phyloP scores from a whole-genome alignment of 92 coral and sea anemone genomes.

The Epizoanthus stellaris region DNA sequence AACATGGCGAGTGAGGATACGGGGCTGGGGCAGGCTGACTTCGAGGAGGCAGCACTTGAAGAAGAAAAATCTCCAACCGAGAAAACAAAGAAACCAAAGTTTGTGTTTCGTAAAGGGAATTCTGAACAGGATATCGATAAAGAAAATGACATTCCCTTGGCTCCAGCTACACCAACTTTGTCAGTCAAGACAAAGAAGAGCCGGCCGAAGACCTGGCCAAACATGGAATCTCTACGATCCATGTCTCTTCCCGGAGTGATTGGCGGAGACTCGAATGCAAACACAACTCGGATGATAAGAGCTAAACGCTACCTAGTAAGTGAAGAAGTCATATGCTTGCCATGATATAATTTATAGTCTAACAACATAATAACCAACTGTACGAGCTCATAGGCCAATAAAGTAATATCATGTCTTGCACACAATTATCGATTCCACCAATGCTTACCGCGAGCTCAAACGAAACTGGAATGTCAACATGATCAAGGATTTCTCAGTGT shows the following conservation, averaged over 20 bases:
- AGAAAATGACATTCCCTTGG: neutral
- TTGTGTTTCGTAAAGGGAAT: slow-evolving; percentile 28
- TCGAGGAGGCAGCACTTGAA: neutral
- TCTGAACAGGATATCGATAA: neutral
- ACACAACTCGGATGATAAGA: slow-evolving; percentile 2
- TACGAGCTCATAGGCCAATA: too few species aligned
- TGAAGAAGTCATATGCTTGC: neutral
- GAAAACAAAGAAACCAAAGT: slow-evolving; percentile 20
- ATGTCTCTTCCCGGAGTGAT: neutral
- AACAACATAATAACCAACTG: neutral
- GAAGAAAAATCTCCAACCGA: slow-evolving; percentile 22
- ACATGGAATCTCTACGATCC: slow-evolving; percentile 23
- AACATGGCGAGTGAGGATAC: slow-evolving; percentile 28
- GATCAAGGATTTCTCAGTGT: too few species aligned
- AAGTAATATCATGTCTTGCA: too few species aligned
- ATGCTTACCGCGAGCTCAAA: too few species aligned
- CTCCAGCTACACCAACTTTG: slow-evolving; percentile 6
- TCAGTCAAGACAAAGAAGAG: neutral
- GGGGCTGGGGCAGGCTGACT: slow-evolving; percentile 3
- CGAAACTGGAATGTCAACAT: too few species aligned
- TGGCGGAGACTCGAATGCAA: slow-evolving; percentile 10
- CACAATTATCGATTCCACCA: too few species aligned
- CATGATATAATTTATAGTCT: neutral
- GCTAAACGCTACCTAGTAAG: slow-evolving; percentile 26
- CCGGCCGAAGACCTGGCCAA: slow-evolving; percentile 31